Percentiles rank a stretch among this genome's conserved stretches.
These are phyloP conservation scores for Caenorhabditis japonica DNA, from an alignment of 2,888 invertebrate genomes.

Conservation along the genomic window DNA sequence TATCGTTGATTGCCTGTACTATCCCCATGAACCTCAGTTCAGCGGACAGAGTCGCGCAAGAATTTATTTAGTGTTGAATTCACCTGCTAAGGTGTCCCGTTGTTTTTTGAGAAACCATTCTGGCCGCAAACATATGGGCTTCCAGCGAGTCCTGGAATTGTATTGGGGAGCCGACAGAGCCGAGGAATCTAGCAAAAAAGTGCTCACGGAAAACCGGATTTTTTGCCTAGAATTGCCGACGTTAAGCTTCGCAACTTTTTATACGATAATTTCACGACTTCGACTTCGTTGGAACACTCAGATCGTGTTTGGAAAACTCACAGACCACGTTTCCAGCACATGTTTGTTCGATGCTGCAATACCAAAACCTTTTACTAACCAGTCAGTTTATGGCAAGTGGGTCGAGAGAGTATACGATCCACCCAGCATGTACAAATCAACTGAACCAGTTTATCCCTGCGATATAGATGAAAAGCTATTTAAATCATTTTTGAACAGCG, in stretches of 20 bases:
- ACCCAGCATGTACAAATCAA: no score
- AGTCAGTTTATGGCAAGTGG: no score
- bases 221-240: slow-evolving; percentile 10
- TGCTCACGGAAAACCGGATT: slow-evolving; percentile 13
- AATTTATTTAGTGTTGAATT: slow-evolving; percentile 8
- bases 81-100: not conserved
- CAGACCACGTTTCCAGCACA: no score
- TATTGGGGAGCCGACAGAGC: not conserved
- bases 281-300: slow-evolving; percentile 31
- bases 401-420: no score
- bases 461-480: no score
- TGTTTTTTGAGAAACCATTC: not conserved
- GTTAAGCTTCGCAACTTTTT: not conserved
- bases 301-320: no score
- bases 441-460: no score
- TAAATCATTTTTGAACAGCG: not conserved
- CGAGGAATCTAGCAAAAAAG: not conserved
- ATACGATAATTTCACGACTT: slow-evolving; percentile 54
- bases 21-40: no score
- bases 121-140: not conserved
- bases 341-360: no score
- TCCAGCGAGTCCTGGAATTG: not conserved
- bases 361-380: no score
- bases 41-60: not conserved
- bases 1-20: slow-evolving; percentile 3